Conservation (phyloP, 35 echinoderm and acorn worm species). For the Apostichopus californicus region DNA sequence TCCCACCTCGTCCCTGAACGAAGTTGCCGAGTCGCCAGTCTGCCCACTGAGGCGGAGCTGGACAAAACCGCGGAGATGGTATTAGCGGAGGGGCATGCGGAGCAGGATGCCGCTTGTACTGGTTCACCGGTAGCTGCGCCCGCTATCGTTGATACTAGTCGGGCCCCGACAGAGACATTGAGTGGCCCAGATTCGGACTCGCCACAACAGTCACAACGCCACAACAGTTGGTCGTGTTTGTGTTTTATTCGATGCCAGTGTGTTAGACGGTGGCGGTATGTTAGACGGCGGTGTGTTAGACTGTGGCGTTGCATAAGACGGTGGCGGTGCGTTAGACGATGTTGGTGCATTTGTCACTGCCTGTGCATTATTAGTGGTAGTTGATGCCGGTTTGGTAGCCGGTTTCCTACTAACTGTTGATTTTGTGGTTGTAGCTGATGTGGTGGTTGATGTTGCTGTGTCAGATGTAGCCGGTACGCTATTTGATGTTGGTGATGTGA, state of each 20-base stretch:
- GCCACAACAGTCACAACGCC: no score
- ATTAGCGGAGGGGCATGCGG: no score
- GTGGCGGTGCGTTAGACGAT: background rate
- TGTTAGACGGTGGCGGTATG: background rate
- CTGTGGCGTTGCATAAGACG: background rate
- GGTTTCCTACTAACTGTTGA: no score
- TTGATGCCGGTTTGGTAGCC: background rate
- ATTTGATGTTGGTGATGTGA: background rate
- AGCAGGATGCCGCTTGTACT: no score
- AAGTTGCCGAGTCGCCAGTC: no score
- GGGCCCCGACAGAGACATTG: no score
- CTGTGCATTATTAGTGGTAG: background rate
- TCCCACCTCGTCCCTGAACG: no score
- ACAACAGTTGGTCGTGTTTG: background rate
- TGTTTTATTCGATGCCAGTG: background rate
- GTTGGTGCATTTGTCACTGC: background rate
- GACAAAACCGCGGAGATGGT: no score
- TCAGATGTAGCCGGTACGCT: background rate
- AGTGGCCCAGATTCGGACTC: no score
- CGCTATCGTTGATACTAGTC: no score
- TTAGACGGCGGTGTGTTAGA: background rate
- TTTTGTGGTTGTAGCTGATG: background rate
- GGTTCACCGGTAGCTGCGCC: no score
- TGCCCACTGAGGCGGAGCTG: no score
- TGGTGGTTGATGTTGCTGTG: background rate